phyloP scores from a whole-genome alignment of 2,113 vertebrate genomes.

The Seriola quinqueradiata region DNA sequence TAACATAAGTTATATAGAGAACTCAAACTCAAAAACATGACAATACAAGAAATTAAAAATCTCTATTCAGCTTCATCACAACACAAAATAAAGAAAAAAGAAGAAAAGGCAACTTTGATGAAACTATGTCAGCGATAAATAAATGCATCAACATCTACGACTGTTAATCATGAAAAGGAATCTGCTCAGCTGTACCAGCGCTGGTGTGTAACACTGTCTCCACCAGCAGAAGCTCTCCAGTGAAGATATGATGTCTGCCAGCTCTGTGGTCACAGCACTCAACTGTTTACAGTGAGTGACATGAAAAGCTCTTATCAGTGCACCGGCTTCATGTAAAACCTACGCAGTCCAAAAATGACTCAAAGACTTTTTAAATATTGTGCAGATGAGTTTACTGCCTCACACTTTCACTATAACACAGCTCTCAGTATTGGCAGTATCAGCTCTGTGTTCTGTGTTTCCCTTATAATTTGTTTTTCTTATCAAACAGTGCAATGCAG shows the following conservation, averaged over 20 bases:
- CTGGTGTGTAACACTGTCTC: constrained; percentile 11
- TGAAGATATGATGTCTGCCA: constrained; percentile 35
- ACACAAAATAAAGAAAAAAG: constrained; percentile 10
- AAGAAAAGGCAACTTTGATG: constrained; percentile 11
- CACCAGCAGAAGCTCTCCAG: constrained; percentile 44
- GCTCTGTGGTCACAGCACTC: constrained; percentile 42
- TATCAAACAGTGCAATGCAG: background rate
- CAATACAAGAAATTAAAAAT: background rate
- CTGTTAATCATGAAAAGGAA: constrained; percentile 27
- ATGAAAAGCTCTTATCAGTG: background rate
- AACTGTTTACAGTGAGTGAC: constrained; percentile 9
- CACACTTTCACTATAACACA: background rate
- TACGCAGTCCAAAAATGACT: background rate
- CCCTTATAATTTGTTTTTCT: background rate
- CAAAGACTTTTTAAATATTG: background rate
- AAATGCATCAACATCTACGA: constrained; percentile 15
- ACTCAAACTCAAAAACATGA: background rate
- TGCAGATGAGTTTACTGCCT: background rate
- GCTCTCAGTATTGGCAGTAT: too few relatives aligned
- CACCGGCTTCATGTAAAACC: background rate
- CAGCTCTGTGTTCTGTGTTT: background rate
- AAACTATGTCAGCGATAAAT: background rate
- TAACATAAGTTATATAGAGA: background rate
- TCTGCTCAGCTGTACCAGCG: constrained; percentile 28
- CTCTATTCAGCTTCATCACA: background rate